These are phyloP conservation scores for Timema podura DNA, from an alignment of 2,888 invertebrate species.

Conservation along the genomic window DNA sequence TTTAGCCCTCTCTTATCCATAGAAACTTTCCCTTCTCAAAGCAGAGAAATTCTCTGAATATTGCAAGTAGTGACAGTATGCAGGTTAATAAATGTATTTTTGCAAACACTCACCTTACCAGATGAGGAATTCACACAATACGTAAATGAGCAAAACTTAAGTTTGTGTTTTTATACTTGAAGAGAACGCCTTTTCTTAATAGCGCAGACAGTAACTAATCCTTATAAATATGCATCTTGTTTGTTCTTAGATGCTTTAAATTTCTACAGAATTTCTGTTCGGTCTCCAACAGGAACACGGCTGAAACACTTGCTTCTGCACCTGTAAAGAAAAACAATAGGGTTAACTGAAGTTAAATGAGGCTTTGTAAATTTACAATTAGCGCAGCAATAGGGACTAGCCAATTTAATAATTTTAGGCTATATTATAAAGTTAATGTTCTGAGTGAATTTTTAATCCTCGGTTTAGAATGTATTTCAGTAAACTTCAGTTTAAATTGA, in stretches of 20 bases:
- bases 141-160: neutral
- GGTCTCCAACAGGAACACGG: neutral
- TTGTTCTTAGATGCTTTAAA: neutral
- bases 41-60: neutral
- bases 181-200: neutral
- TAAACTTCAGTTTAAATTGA: neutral
- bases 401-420: too few species aligned
- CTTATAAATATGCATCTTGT: neutral
- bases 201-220: neutral
- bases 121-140: neutral
- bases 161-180: neutral
- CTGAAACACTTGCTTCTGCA: neutral
- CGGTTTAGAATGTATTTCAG: neutral
- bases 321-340: neutral
- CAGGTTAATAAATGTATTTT: neutral
- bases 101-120: neutral
- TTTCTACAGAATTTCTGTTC: neutral
- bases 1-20: constrained; percentile 5
- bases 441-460: too few species aligned
- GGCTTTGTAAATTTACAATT: too few species aligned
- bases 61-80: neutral
- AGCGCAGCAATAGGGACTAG: too few species aligned
- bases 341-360: too few species aligned
- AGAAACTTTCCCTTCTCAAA: neutral
- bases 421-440: too few species aligned